Evolutionary conservation across 2,797 vertebrate genomes (phyloP).

Genomic region (Myotis daubentonii): DNA sequence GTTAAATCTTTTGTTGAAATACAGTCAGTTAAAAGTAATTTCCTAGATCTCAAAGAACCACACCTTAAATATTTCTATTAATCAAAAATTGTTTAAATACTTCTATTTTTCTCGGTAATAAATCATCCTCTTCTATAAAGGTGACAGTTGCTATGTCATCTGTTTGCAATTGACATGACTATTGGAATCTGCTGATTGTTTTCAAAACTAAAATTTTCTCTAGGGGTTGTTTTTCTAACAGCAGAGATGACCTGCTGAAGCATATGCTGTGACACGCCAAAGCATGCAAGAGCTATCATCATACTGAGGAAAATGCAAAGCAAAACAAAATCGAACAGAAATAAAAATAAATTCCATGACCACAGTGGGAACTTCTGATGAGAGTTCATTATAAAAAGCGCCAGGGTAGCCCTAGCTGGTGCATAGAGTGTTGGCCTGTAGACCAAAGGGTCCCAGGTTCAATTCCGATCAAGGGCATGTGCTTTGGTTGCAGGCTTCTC

Average conservation of each 20-base stretch:
- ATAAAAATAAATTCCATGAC: not conserved
- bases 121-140: not conserved
- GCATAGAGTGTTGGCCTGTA: too few relatives aligned
- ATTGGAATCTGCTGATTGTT: slow-evolving; percentile 14
- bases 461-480: not conserved
- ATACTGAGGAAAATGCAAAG: not conserved
- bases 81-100: not conserved
- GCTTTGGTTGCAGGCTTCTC: not conserved
- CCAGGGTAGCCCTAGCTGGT: too few relatives aligned
- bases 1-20: slow-evolving; percentile 1
- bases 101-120: not conserved
- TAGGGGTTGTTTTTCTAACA: not conserved
- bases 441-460: not conserved
- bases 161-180: not conserved
- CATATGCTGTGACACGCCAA: not conserved
- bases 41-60: not conserved
- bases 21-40: not conserved
- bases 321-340: not conserved
- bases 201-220: not conserved
- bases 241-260: not conserved
- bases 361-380: not conserved
- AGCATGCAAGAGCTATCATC: not conserved
- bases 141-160: not conserved
- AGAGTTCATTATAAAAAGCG: not conserved
- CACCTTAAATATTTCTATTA: slow-evolving; percentile 3